Conservation (phyloP, 2,113 vertebrate species). For the Euleptes europaea region DNA sequence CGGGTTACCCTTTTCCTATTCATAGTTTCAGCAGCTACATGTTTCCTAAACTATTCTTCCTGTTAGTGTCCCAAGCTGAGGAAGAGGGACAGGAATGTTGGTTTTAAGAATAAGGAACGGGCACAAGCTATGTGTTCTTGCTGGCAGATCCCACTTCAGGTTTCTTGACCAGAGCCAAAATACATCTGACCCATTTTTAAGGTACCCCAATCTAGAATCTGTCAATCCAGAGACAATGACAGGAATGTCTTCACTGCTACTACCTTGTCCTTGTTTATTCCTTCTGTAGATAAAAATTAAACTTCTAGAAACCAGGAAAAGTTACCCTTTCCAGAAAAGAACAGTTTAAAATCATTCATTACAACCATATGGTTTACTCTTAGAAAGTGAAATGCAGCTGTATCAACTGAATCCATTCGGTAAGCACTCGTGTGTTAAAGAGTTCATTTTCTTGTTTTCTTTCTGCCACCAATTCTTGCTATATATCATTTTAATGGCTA, state of each 20-base stretch:
- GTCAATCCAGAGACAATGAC: neutral
- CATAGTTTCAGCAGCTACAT: neutral
- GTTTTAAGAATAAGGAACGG: neutral
- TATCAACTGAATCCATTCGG: slow-evolving; percentile 11
- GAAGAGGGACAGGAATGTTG: neutral
- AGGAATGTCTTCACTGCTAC: neutral
- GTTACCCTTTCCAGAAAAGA: neutral
- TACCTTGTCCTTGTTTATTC: neutral
- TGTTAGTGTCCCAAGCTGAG: too few relatives aligned
- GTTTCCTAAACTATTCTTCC: neutral
- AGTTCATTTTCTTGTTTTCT: slow-evolving; percentile 30
- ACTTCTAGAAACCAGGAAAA: slow-evolving; percentile 1
- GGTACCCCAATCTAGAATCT: neutral
- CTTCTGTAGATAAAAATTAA: slow-evolving; percentile 38
- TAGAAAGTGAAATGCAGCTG: neutral
- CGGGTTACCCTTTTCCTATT: neutral
- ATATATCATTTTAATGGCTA: slow-evolving; percentile 64
- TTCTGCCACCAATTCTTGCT: slow-evolving; percentile 8
- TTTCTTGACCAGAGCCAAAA: neutral
- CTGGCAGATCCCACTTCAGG: neutral
- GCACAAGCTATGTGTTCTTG: neutral
- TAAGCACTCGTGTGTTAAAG: slow-evolving; percentile 32
- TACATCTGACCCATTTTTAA: neutral
- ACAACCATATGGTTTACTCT: slow-evolving; percentile 4
- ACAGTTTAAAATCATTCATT: slow-evolving; percentile 22